Percentiles rank a stretch among this genome's conserved stretches.
These are phyloP conservation scores for Therioaphis trifolii DNA, from an alignment of 2,888 invertebrate species.

Conservation along the genomic window DNA sequence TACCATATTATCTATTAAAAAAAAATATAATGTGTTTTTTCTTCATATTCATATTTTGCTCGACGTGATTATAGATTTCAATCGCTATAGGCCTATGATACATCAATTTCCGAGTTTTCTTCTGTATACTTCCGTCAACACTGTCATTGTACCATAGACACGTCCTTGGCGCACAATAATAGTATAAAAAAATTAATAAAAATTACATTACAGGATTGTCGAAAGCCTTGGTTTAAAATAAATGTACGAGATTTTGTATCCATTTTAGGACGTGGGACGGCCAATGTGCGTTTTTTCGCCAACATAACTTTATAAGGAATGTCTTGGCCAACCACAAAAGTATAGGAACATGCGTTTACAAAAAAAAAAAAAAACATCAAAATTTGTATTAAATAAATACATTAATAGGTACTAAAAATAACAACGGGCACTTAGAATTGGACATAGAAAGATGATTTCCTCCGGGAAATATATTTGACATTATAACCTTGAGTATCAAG, in stretches of 20 bases:
- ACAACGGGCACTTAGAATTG: background rate
- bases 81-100: constrained; percentile 21
- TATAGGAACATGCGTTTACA: constrained; percentile 13
- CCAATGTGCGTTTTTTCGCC: constrained; percentile 58
- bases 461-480: constrained; percentile 1
- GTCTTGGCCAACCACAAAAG: constrained; percentile 60
- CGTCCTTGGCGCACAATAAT: constrained; percentile 55
- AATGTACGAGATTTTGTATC: constrained; percentile 55
- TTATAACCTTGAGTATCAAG: constrained; percentile 23
- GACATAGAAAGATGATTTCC: constrained; percentile 20
- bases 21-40: background rate
- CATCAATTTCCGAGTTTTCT: constrained; percentile 52
- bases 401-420: constrained; percentile 16
- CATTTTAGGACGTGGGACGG: constrained; percentile 61
- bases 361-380: constrained; percentile 19
- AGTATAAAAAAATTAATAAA: constrained; percentile 39
- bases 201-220: constrained; percentile 49
- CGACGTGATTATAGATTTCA: constrained; percentile 12
- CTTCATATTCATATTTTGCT: background rate
- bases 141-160: constrained; percentile 28
- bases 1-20: too few species aligned
- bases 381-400: constrained; percentile 33
- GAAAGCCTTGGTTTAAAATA: constrained; percentile 54
- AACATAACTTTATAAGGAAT: constrained; percentile 59
- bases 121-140: constrained; percentile 59